Percentiles rank a stretch among this genome's conserved stretches.
phyloP scores from a whole-genome alignment of 2,113 vertebrate species.

The Gymnogyps californianus region DNA sequence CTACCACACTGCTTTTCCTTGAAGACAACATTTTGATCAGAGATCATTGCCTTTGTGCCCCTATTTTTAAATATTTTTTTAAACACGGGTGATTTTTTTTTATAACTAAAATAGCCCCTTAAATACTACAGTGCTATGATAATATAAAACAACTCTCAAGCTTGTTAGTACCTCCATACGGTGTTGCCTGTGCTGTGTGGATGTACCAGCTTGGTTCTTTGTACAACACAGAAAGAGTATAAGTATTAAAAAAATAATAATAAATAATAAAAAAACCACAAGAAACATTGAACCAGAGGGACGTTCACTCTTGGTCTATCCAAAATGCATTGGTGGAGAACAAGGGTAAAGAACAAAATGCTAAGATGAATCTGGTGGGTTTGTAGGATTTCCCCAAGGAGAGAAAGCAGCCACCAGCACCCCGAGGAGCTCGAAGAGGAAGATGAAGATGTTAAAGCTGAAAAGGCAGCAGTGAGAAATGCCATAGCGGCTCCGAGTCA shows the following conservation, averaged over 20 bases:
- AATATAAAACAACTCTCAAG: not conserved
- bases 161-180: not conserved
- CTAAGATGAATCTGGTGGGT: not conserved
- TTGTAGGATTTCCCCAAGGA: conserved; percentile 50
- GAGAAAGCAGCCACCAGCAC: conserved; percentile 64
- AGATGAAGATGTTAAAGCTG: conserved; percentile 86
- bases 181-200: not conserved
- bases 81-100: not conserved
- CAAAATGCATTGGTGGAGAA: not conserved
- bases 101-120: not conserved
- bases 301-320: not conserved
- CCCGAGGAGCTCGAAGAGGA: conserved; percentile 77
- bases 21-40: not conserved
- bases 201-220: not conserved
- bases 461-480: conserved; percentile 78
- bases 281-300: not conserved
- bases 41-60: not conserved
- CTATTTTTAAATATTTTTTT: not conserved
- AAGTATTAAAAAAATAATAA: not conserved
- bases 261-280: not conserved
- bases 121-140: not conserved
- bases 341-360: not conserved
- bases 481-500: conserved; percentile 62
- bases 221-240: not conserved
- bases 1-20: not conserved